These are phyloP conservation scores for Coelinius sp. DNA, from an alignment of 2,888 invertebrate species.

Conservation along the genomic window DNA sequence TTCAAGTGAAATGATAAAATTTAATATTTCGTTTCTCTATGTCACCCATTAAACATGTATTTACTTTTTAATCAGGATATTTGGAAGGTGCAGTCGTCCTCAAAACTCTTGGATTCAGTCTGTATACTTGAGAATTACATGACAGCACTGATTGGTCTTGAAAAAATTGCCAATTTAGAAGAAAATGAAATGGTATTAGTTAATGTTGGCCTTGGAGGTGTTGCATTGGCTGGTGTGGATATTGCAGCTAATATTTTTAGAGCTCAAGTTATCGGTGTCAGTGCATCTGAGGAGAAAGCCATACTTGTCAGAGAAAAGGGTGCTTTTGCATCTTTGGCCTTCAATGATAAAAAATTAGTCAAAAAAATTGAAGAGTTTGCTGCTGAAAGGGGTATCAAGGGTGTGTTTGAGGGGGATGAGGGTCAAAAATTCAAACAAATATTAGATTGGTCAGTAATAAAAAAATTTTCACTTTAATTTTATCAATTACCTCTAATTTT, in stretches of 20 bases:
- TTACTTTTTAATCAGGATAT: conserved; percentile 71
- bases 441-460: conserved; percentile 73
- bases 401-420: conserved; percentile 79
- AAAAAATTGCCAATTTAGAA: conserved; percentile 72
- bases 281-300: conserved; percentile 76
- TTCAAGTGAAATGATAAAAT: no score
- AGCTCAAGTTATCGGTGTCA: conserved; percentile 81
- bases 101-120: conserved; percentile 74
- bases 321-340: conserved; percentile 77
- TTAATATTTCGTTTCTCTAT: neutral
- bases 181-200: conserved; percentile 76
- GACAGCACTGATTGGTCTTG: conserved; percentile 77
- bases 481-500: conserved; percentile 22
- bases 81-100: conserved; percentile 74
- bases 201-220: conserved; percentile 77
- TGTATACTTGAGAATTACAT: conserved; percentile 76
- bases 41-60: no score
- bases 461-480: no score
- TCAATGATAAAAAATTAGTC: conserved; percentile 72
- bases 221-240: conserved; percentile 79
- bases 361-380: conserved; percentile 75
- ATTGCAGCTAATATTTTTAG: conserved; percentile 79
- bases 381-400: conserved; percentile 74
- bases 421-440: conserved; percentile 75
- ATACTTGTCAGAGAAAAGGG: conserved; percentile 75